Evolutionary conservation across 2,113 vertebrate species (phyloP).

Genomic region (cattle (Bos taurus)): ARS-UCD2.0 NC_037332.1:61190501-61191000

Average conservation of each 20-base stretch:
- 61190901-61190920: conserved; percentile 73
- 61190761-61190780: conserved; percentile 36
- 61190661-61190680: conserved; percentile 52
- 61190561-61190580: neutral
- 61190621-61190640: conserved; percentile 22
- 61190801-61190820: conserved; percentile 60
- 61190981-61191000: conserved; percentile 50
- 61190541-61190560: conserved; percentile 45
- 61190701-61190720: conserved; percentile 49
- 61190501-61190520: conserved; percentile 18
- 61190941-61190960: conserved; percentile 67
- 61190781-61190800: neutral
- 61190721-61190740: conserved; percentile 48
- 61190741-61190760: conserved; percentile 47
- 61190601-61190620: conserved; percentile 13
- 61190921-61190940: conserved; percentile 75
- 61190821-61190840: conserved; percentile 57
- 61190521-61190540: conserved; percentile 36
- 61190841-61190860: conserved; percentile 74
- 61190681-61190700: conserved; percentile 20
- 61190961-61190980: conserved; percentile 61
- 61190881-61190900: conserved; percentile 71
- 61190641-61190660: conserved; percentile 54
- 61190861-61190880: conserved; percentile 76
- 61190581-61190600: conserved; percentile 36